Percentiles rank a stretch among this genome's conserved stretches.
Evolutionary conservation across 2,888 invertebrate species (phyloP).

Genomic region (Metallyticus violacea): DNA sequence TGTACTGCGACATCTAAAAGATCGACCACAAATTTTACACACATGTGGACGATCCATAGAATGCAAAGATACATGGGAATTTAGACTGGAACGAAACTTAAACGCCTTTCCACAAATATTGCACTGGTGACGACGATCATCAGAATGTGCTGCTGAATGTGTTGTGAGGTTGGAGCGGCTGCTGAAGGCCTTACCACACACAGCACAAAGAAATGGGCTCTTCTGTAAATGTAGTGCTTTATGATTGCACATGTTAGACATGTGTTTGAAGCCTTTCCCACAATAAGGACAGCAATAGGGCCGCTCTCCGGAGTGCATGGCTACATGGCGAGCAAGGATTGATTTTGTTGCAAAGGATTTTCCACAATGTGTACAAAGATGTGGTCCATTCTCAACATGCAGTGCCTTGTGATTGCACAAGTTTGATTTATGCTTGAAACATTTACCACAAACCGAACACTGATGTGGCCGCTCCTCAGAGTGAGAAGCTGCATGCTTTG

Average conservation of each 20-base stretch:
- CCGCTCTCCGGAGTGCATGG: conserved; percentile 1
- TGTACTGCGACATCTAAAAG: conserved; percentile 10
- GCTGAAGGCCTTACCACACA: conserved; percentile 3
- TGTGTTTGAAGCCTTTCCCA: conserved; percentile 1
- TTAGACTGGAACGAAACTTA: conserved; percentile 1
- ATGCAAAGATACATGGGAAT: background rate
- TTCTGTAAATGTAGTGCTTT: background rate
- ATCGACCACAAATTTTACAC: conserved; percentile 14
- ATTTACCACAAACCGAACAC: background rate
- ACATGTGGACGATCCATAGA: conserved; percentile 1
- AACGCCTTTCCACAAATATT: conserved; percentile 13
- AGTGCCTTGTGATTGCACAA: conserved; percentile 6
- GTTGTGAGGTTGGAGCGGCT: conserved; percentile 5
- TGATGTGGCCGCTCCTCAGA: conserved; percentile 6
- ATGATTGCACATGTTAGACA: conserved; percentile 11
- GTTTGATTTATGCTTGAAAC: conserved; percentile 6
- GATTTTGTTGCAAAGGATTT: conserved; percentile 3
- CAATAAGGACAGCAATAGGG: background rate
- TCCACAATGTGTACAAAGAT: background rate
- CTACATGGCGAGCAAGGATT: background rate
- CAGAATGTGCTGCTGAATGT: conserved; percentile 1
- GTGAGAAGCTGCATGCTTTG: background rate
- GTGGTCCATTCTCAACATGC: conserved; percentile 8
- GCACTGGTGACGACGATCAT: conserved; percentile 1
- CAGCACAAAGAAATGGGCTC: conserved; percentile 5